These are phyloP conservation scores for Synergus gifuensis DNA, from an alignment of 2,888 invertebrate species.

Conservation along the genomic window DNA sequence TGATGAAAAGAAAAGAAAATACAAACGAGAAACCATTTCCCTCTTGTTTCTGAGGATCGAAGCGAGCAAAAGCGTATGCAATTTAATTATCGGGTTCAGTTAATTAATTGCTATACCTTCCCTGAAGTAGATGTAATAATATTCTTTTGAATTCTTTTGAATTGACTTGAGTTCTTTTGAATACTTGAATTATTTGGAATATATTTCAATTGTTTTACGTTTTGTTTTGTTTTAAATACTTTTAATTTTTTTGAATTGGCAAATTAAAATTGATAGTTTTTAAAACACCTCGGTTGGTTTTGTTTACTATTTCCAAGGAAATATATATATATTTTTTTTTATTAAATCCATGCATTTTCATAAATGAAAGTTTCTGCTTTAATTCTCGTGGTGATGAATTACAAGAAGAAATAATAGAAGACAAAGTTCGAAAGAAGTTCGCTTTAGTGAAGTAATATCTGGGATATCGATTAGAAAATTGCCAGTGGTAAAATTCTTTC, in stretches of 20 bases:
- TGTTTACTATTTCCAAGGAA: no score
- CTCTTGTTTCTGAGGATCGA: not conserved
- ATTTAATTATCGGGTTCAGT: not conserved
- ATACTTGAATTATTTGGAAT: no score
- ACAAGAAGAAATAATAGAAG: not conserved
- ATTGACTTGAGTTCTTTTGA: no score
- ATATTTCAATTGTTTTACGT: no score
- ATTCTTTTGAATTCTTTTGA: not conserved
- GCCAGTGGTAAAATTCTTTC: slow-evolving; percentile 12
- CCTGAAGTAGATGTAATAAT: not conserved
- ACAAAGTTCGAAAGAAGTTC: not conserved
- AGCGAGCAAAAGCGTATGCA: not conserved
- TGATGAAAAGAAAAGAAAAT: slow-evolving; percentile 6
- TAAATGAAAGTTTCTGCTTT: not conserved
- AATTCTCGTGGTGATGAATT: not conserved
- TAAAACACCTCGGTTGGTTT: no score
- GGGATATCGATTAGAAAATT: slow-evolving; percentile 31
- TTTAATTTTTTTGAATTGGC: no score
- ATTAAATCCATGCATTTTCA: no score
- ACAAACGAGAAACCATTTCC: not conserved
- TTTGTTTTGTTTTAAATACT: no score
- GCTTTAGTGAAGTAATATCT: not conserved
- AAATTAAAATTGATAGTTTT: no score
- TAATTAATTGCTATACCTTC: not conserved
- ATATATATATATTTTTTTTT: no score